Evolutionary conservation across 2,113 vertebrate species (phyloP), one percentile per base, ranked within the genome.

Genomic region (Actenoides lindsayi): DNA sequence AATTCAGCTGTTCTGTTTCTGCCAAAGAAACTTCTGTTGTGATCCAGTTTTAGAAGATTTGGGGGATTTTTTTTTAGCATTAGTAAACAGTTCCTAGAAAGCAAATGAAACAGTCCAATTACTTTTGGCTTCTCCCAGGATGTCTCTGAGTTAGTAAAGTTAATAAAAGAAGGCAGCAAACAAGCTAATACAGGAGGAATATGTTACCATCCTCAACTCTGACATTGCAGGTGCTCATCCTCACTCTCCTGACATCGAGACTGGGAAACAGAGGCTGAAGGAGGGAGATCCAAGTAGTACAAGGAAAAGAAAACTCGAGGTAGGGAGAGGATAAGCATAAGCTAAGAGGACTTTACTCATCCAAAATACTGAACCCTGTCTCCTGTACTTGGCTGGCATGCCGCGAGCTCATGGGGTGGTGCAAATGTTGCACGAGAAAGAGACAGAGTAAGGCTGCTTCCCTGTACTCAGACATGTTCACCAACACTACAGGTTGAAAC

Each of bases 91-190:
- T 48, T 88, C 48, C 69, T 91, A 59, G 75, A 82, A 67, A 91
- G 75, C 30, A 85, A 73, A 73, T 53, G 10, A 37, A 63, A 48
- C 5, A 8, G 25, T 13, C 21, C 14, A 41, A 73, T 73, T 85
- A 82, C 30, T 78, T 60, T 18, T 63, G 80, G 33, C 65, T 51
- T 85, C 59, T 91, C 65, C n/a, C 64, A 48, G 60, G 59, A 48
- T 37, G 12, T 60, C 15, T 71, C 41, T 56, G 48, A 77, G 37
- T 37, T 77, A 53, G 33, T 27, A 30, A 68, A 77, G 63, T 63
- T 81, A 77, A 73, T 85, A 87, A 76, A 90, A 35, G 75, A 71
- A 89, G 51, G 28, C 68, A 91, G 59, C 63, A 69, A 78, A 81
- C 33, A 64, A 62, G 48, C 48, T 82, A 50, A 39, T 28, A 73